Conservation (phyloP, 64 coral and sea anemone species). For the Cladopsammia gracilis region DNA sequence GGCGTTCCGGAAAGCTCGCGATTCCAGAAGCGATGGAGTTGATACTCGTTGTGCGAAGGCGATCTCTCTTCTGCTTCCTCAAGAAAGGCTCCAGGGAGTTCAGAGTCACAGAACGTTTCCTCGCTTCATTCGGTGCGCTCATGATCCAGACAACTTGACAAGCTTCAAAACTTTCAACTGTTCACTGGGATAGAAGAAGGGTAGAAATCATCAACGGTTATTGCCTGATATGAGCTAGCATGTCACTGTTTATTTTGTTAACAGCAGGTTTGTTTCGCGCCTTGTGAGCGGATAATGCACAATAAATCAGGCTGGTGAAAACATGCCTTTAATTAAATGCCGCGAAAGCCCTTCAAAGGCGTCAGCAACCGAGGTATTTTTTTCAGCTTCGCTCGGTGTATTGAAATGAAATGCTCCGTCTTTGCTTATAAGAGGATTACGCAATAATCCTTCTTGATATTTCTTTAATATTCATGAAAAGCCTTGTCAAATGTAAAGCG, state of each 20-base stretch:
- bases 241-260: neutral
- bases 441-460: slow-evolving; percentile 12
- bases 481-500: neutral
- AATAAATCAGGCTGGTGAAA: neutral
- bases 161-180: neutral
- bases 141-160: neutral
- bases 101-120: slow-evolving; percentile 61
- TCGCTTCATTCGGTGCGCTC: neutral
- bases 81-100: slow-evolving; percentile 70
- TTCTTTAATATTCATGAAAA: slow-evolving; percentile 1
- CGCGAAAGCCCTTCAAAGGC: neutral
- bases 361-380: slow-evolving; percentile 33
- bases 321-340: neutral
- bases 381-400: neutral
- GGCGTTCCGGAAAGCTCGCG: slow-evolving; percentile 16
- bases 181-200: neutral
- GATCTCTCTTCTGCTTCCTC: slow-evolving; percentile 33
- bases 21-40: slow-evolving; percentile 78
- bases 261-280: neutral
- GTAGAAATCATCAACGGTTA: neutral
- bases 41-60: slow-evolving; percentile 52
- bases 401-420: neutral
- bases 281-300: neutral
- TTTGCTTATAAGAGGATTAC: slow-evolving; percentile 22
- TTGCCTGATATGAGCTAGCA: neutral